Evolutionary conservation across 1,140 invertebrate genomes (phyloP).

Genomic region (Aphis gossypii): DNA sequence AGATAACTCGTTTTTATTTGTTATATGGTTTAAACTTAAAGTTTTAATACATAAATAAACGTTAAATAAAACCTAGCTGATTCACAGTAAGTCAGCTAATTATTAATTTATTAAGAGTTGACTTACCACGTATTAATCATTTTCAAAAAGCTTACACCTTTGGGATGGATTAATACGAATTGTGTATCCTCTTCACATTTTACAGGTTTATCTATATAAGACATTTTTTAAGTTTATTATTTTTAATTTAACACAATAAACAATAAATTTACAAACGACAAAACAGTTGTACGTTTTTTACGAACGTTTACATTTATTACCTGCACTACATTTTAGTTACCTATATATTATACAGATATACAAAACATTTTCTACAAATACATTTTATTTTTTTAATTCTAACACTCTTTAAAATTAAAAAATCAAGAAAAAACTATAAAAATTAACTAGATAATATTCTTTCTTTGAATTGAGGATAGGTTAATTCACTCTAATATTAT

Average conservation of each 20-base stretch:
- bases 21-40: background rate
- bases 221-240: background rate
- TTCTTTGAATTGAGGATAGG: too few relatives aligned
- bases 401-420: too few relatives aligned
- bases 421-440: too few relatives aligned
- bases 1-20: background rate
- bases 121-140: constrained; percentile 20
- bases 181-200: background rate
- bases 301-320: too few relatives aligned
- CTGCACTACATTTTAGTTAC: too few relatives aligned
- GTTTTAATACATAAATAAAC: background rate
- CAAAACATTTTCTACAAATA: too few relatives aligned
- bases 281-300: background rate
- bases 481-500: too few relatives aligned
- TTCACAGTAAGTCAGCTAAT: background rate
- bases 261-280: background rate
- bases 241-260: background rate
- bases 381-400: too few relatives aligned
- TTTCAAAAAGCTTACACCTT: background rate
- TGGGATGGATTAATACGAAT: background rate
- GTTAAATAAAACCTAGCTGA: background rate
- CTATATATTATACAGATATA: too few relatives aligned
- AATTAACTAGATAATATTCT: too few relatives aligned
- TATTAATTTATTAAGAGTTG: background rate
- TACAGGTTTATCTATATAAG: background rate